Percentiles rank a stretch among this genome's conserved stretches.
phyloP scores from a whole-genome alignment of 2,113 vertebrate genomes.

The Oenanthe oenanthe region DNA sequence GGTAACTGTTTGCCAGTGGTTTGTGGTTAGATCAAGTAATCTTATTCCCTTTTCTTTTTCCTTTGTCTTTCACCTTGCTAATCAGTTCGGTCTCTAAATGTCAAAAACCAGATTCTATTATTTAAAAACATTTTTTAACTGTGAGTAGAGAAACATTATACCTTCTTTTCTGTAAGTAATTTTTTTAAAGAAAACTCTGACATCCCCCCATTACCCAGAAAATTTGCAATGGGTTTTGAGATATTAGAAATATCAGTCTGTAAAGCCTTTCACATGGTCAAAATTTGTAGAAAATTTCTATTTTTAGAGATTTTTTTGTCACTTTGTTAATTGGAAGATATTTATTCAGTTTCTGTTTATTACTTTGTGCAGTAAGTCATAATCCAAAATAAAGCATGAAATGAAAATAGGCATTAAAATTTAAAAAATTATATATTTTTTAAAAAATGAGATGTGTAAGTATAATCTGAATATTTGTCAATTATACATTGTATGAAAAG shows the following conservation, averaged over 20 bases:
- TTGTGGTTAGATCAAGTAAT: neutral
- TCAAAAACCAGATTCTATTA: neutral
- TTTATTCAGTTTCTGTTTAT: neutral
- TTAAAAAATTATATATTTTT: neutral
- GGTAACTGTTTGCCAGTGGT: neutral
- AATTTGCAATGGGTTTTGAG: neutral
- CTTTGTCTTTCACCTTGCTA: neutral
- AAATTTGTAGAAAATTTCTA: neutral
- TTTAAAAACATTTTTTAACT: neutral
- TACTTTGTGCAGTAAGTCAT: neutral
- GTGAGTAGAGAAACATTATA: neutral
- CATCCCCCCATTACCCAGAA: fast-evolving
- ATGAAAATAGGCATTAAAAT: neutral
- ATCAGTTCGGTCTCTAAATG: neutral
- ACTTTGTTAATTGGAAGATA: neutral
- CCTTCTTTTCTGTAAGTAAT: neutral
- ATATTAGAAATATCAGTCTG: neutral
- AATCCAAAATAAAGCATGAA: neutral
- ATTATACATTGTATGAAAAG: neutral
- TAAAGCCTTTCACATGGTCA: neutral
- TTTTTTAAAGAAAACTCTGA: neutral
- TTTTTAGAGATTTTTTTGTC: neutral
- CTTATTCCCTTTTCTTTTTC: neutral
- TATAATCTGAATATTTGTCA: neutral
- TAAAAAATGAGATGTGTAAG: fast-evolving